phyloP scores from a whole-genome alignment of 2,113 vertebrate genomes.

The Lethenteron reissneri region DNA sequence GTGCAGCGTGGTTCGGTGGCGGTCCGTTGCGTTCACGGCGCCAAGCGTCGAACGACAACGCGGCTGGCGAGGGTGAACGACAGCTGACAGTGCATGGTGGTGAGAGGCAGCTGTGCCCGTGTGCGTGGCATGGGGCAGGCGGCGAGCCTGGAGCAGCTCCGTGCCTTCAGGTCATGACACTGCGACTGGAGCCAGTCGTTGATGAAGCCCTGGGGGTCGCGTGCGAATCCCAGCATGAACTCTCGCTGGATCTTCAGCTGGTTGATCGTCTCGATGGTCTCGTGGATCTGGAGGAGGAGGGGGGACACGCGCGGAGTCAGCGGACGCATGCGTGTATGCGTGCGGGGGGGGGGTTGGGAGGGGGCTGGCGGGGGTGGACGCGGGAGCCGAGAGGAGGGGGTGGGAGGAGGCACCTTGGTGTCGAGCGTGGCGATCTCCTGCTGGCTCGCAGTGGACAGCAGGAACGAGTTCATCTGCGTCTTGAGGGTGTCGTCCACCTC shows the following conservation, averaged over 20 bases:
- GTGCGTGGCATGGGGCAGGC: no score
- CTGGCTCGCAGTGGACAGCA: conserved; percentile 88
- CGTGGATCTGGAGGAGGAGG: conserved; percentile 47
- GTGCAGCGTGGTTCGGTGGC: no score
- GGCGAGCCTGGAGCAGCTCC: not conserved
- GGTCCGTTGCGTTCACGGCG: no score
- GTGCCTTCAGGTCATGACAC: conserved; percentile 86
- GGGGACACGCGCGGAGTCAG: not conserved
- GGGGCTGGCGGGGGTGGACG: not conserved
- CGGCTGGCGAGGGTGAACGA: no score
- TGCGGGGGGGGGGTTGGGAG: not conserved
- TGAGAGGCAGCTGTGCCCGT: no score
- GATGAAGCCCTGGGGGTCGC: conserved; percentile 97
- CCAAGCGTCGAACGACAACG: no score
- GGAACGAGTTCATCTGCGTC: conserved; percentile 98
- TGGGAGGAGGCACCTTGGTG: conserved; percentile 49
- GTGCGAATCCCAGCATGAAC: conserved; percentile 96
- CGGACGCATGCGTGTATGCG: not conserved
- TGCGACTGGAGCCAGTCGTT: conserved; percentile 99
- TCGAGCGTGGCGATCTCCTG: conserved; percentile 93
- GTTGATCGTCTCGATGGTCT: conserved; percentile 98
- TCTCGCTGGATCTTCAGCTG: conserved; percentile 97
- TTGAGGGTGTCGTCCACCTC: conserved; percentile 95
- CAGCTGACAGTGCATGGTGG: no score
- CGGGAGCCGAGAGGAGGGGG: not conserved